Conservation (phyloP, 2,113 vertebrate genomes). For the Oryctolagus cuniculus region mOryCun1.1 NC_091438.1:145584501-145585000, state of each 20-base stretch:
- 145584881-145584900: slow-evolving; percentile 76
- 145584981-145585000: slow-evolving; percentile 63
- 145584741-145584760: slow-evolving; percentile 66
- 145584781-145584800: slow-evolving; percentile 45
- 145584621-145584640: not conserved
- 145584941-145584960: slow-evolving; percentile 61
- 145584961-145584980: slow-evolving; percentile 58
- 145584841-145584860: slow-evolving; percentile 65
- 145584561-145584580: slow-evolving; percentile 73
- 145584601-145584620: slow-evolving; percentile 78
- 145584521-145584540: slow-evolving; percentile 58
- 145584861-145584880: slow-evolving; percentile 73
- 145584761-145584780: slow-evolving; percentile 47
- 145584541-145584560: slow-evolving; percentile 59
- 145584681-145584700: slow-evolving; percentile 57
- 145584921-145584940: slow-evolving; percentile 68
- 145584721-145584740: slow-evolving; percentile 67
- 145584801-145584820: slow-evolving; percentile 66
- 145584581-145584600: slow-evolving; percentile 77
- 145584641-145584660: slow-evolving; percentile 39
- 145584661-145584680: slow-evolving; percentile 38
- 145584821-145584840: slow-evolving; percentile 67
- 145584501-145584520: slow-evolving; percentile 64
- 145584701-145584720: slow-evolving; percentile 64
- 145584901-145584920: slow-evolving; percentile 69